Conservation (phyloP, 2,797 vertebrate species). For the Petrocephalus schoutedeni region DNA sequence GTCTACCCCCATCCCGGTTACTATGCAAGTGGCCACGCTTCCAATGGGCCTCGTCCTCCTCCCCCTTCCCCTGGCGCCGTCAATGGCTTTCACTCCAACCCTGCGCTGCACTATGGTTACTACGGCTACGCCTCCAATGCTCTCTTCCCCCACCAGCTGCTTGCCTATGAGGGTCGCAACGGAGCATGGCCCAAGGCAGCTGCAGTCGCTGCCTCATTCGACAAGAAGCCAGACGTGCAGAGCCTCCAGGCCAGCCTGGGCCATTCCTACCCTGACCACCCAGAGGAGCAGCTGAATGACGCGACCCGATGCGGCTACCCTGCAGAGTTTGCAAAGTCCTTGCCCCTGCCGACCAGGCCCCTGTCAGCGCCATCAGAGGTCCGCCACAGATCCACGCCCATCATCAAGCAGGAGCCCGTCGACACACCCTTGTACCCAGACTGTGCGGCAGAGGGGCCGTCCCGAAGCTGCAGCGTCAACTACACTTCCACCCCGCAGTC, state of each 20-base stretch:
- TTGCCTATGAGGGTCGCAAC: conserved; percentile 71
- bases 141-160: conserved; percentile 79
- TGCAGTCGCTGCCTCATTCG: conserved; percentile 46
- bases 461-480: conserved; percentile 46
- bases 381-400: conserved; percentile 54
- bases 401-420: conserved; percentile 88
- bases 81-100: conserved; percentile 85
- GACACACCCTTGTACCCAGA: conserved; percentile 65
- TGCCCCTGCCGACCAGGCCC: conserved; percentile 43
- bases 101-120: conserved; percentile 77
- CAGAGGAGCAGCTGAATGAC: conserved; percentile 42
- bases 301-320: conserved; percentile 36
- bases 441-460: conserved; percentile 41
- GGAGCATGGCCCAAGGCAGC: conserved; percentile 59
- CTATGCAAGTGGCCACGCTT: conserved; percentile 88
- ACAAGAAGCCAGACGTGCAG: conserved; percentile 80
- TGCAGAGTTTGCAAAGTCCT: conserved; percentile 15
- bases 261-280: conserved; percentile 51
- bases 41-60: conserved; percentile 61
- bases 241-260: conserved; percentile 71
- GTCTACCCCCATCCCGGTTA: conserved; percentile 85
- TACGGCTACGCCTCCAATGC: conserved; percentile 80
- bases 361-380: conserved; percentile 50
- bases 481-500: conserved; percentile 52
- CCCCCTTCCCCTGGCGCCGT: conserved; percentile 51